A percentile compares a stretch with the other conserved stretches of the same genome.
These are phyloP conservation scores for Cephus rjabovi DNA, from an alignment of 2,888 invertebrate species.

Conservation along the genomic window DNA sequence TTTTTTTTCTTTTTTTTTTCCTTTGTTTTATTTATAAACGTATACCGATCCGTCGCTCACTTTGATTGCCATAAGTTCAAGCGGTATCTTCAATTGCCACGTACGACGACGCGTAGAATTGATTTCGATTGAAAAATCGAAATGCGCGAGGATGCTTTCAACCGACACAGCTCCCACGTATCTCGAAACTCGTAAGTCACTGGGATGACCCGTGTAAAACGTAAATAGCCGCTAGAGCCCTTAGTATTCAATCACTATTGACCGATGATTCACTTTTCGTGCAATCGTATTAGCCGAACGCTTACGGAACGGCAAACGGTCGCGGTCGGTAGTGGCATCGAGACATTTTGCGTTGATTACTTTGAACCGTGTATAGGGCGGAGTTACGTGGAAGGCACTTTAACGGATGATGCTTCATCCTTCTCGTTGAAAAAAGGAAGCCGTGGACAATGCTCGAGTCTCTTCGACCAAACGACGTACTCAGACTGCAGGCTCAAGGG, in stretches of 20 bases:
- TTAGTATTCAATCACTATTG: too few species aligned
- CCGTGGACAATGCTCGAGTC: neutral
- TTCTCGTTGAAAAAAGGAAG: neutral
- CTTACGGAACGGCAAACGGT: neutral
- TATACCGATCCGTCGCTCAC: neutral
- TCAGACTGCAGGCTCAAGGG: neutral
- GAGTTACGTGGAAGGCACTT: neutral
- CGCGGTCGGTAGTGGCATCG: neutral
- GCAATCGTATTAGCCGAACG: neutral
- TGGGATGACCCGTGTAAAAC: too few species aligned
- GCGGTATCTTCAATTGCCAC: neutral
- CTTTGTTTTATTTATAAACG: neutral
- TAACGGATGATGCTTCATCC: neutral
- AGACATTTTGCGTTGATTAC: neutral
- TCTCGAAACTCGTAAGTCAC: too few species aligned
- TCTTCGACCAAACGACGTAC: neutral
- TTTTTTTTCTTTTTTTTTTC: neutral
- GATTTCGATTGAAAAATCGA: too few species aligned
- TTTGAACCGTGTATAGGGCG: neutral
- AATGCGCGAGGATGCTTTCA: too few species aligned
- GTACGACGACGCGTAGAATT: too few species aligned
- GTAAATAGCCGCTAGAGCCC: too few species aligned
- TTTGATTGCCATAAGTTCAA: neutral
- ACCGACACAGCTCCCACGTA: too few species aligned
- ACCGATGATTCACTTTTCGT: neutral